A percentile compares a stretch with the other conserved stretches of the same genome.
Evolutionary conservation across 2,888 invertebrate species (phyloP).

Genomic region (Mamestra brassicae): DNA sequence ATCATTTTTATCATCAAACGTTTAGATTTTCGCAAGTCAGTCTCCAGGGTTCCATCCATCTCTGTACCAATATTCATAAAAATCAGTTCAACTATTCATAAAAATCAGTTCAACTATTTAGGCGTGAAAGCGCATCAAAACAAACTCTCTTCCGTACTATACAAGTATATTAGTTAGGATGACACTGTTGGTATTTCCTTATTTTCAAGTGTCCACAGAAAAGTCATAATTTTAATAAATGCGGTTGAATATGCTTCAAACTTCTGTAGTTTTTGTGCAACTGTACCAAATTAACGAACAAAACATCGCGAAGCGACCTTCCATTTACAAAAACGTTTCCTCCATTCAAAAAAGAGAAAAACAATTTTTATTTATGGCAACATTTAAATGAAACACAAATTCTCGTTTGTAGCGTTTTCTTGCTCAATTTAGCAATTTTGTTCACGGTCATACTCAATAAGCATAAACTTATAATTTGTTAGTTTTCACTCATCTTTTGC

Average conservation of each 20-base stretch:
- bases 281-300: conserved; percentile 2
- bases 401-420: conserved; percentile 28
- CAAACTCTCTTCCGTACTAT: too few species aligned
- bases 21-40: too few species aligned
- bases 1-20: too few species aligned
- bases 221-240: too few species aligned
- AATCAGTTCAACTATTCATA: too few species aligned
- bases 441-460: conserved; percentile 50
- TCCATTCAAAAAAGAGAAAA: neutral
- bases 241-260: neutral
- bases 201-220: too few species aligned
- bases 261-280: conserved; percentile 2
- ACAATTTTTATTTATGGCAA: conserved; percentile 1
- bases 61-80: too few species aligned
- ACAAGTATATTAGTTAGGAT: too few species aligned
- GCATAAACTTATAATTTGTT: conserved; percentile 32
- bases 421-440: conserved; percentile 54
- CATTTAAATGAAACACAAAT: conserved; percentile 7
- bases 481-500: conserved; percentile 30
- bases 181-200: too few species aligned
- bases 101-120: too few species aligned
- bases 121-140: too few species aligned
- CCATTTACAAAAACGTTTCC: conserved; percentile 6
- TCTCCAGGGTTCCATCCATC: too few species aligned
- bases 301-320: conserved; percentile 16